Conservation (phyloP, 2,888 invertebrate species). For the Limnephilus auricula region DNA sequence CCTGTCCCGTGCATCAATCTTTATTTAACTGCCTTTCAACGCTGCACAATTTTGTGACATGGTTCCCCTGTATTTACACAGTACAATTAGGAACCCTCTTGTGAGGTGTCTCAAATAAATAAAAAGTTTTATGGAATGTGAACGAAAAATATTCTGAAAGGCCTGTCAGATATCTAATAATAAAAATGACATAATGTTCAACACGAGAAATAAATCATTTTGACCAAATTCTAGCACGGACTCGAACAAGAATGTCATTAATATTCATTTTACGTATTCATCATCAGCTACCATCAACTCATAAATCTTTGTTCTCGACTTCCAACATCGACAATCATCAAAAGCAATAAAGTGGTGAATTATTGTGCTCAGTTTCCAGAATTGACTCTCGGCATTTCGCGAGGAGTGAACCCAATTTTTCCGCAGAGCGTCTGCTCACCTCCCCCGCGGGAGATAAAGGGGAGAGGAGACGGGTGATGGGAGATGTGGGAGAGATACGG, state of each 20-base stretch:
- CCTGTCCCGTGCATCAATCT: too few species aligned
- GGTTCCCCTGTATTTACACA: too few species aligned
- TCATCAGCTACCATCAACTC: neutral
- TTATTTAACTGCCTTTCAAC: too few species aligned
- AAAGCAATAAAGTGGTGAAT: slow-evolving; percentile 66
- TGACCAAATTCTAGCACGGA: neutral
- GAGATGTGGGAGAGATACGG: slow-evolving; percentile 50
- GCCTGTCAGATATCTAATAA: too few species aligned
- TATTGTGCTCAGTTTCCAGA: neutral
- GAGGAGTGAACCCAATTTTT: slow-evolving; percentile 51
- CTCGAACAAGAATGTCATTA: neutral
- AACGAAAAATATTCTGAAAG: too few species aligned
- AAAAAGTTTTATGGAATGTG: too few species aligned
- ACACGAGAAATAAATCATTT: neutral
- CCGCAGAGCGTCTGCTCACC: slow-evolving; percentile 43
- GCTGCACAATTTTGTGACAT: too few species aligned
- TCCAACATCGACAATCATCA: slow-evolving; percentile 68
- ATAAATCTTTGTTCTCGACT: neutral
- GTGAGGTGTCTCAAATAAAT: too few species aligned
- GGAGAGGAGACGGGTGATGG: slow-evolving; percentile 33
- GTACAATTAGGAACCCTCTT: too few species aligned
- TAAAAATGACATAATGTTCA: neutral
- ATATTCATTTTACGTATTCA: neutral
- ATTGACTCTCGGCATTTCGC: slow-evolving; percentile 2
- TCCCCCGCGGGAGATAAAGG: slow-evolving; percentile 28